These are phyloP conservation scores for Semicossyphus pulcher DNA, from an alignment of 2,113 vertebrate genomes.

Conservation along the genomic window DNA sequence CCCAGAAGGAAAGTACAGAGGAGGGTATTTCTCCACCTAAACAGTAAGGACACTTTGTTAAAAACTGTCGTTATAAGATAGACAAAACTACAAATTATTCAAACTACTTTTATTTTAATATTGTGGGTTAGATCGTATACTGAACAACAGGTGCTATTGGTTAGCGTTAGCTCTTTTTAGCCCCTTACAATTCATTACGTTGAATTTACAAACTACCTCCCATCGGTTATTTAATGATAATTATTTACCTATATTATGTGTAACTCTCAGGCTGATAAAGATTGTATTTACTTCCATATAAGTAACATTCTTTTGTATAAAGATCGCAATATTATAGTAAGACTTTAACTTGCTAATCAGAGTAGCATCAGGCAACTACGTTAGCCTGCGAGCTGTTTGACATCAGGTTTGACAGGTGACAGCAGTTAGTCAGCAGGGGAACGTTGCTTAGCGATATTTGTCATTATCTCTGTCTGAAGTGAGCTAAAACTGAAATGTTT, in stretches of 20 bases:
- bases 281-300: too few species aligned
- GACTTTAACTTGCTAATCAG: background rate
- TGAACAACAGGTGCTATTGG: constrained; percentile 63
- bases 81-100: background rate
- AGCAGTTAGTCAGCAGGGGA: background rate
- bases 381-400: background rate
- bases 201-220: too few species aligned
- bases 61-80: background rate
- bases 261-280: too few species aligned
- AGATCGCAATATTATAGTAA: too few species aligned
- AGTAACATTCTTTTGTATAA: too few species aligned
- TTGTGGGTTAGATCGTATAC: background rate
- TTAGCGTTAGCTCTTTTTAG: constrained; percentile 45
- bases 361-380: background rate
- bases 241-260: too few species aligned
- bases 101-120: background rate
- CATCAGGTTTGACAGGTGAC: constrained; percentile 21
- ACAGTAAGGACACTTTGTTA: constrained; percentile 7
- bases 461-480: background rate
- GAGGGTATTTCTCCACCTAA: background rate
- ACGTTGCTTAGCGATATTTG: background rate
- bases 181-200: background rate
- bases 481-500: background rate
- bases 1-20: background rate
- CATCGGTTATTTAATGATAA: too few species aligned